phyloP scores from a whole-genome alignment of 2,888 invertebrate genomes.

The Cosmorhoe ocellata region DNA sequence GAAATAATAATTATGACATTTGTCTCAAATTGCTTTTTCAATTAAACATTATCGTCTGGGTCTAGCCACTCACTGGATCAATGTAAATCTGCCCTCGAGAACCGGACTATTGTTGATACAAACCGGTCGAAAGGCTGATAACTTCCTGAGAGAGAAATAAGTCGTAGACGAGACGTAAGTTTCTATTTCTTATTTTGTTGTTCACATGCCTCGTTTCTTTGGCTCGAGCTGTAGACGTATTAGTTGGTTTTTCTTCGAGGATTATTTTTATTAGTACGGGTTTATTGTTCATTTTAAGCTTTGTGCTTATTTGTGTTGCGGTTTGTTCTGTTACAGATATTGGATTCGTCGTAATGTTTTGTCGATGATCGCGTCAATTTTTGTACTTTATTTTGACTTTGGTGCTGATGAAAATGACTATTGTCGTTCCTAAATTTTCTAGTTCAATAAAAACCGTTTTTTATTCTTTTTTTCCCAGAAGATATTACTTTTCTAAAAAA shows the following conservation, averaged over 20 bases:
- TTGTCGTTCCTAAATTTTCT: no score
- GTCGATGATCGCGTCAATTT: background rate
- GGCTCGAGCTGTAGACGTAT: conserved; percentile 52
- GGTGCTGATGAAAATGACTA: no score
- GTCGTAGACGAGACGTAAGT: conserved; percentile 55
- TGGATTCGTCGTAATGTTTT: conserved; percentile 10
- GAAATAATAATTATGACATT: no score
- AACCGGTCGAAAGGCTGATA: conserved; percentile 73
- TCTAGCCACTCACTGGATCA: conserved; percentile 23
- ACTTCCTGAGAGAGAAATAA: conserved; percentile 72
- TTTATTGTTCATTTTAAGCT: conserved; percentile 41
- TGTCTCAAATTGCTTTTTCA: no score
- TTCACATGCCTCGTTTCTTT: conserved; percentile 50
- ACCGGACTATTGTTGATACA: conserved; percentile 52
- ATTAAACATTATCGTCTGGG: conserved; percentile 2
- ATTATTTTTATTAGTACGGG: conserved; percentile 56
- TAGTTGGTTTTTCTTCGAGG: conserved; percentile 57
- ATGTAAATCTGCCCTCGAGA: conserved; percentile 34
- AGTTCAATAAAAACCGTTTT: no score
- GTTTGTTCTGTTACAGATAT: conserved; percentile 25
- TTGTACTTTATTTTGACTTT: background rate
- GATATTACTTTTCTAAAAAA: no score
- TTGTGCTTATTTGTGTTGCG: conserved; percentile 21
- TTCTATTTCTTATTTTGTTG: conserved; percentile 63
- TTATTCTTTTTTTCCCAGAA: no score